Evolutionary conservation across 2,113 vertebrate species (phyloP), one percentile per base, ranked within the genome.

Genomic region (Zosterops japonicus): DNA sequence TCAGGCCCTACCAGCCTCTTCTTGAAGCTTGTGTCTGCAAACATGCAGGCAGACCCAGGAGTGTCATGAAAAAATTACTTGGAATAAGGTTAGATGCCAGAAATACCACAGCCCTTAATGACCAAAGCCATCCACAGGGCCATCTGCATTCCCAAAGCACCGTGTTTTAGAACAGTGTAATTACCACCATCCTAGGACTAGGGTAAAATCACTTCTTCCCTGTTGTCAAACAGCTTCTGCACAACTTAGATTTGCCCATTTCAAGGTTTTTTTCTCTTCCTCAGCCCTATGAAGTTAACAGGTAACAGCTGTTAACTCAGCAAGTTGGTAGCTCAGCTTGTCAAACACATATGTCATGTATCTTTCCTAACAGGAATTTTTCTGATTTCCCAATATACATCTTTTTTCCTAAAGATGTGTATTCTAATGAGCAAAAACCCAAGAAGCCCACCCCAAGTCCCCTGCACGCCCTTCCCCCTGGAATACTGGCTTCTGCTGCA

Each of bases 261-360:
- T 53, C 24, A 56, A 19, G 3, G 9, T 29, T 36, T 35, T 55
- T 59, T 31, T 24, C 8, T 12, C 22, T 22, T 24, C 4, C 25
- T 6, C 18, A 21, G 10, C 12, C 3, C 42, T 13, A 16, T 14
- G 19, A 84, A 90, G 31, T 71, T 86, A 84, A 39, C 49, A 88
- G 74, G 49, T 70, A 93, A 76, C 91, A 96, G 90, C 76, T 96
- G 71, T 61, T 93, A 90, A 74, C 82, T 70, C 87, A 57, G 64
- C 42, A 46, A 90, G 68, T 18, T 87, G 63, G 80, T 63, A 81
- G 31, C 59, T 94, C 50, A 22, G 60, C 27, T 90, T 83, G 31
- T 86, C 69, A 72, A 64, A 67, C 11, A 10, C 50, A 22, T 56
- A 60, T 25, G 64, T 69, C 25, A 29, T 65, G 35, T 56, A 42